phyloP scores from a whole-genome alignment of 1,140 invertebrate genomes.

The Druon quercuslanigerum region DNA sequence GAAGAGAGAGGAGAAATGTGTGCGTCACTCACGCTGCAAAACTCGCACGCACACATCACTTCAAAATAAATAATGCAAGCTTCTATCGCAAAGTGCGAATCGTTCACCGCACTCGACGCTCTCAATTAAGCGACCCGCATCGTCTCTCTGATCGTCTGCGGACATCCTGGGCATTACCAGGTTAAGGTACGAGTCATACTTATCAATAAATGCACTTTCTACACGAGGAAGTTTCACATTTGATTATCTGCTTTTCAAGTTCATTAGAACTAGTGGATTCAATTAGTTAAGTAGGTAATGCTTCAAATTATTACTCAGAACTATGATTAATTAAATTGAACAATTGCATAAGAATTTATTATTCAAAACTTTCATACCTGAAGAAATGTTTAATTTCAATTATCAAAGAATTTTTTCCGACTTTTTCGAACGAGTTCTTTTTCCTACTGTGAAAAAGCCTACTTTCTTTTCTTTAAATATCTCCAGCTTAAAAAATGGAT shows the following conservation, averaged over 20 bases:
- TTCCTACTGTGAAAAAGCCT: too few species aligned
- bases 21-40: not conserved
- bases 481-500: too few species aligned
- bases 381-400: too few species aligned
- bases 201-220: not conserved
- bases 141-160: constrained; percentile 33
- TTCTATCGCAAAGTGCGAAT: constrained; percentile 39
- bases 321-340: too few species aligned
- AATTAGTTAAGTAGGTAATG: not conserved
- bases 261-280: not conserved
- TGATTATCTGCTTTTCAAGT: not conserved
- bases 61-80: constrained; percentile 56
- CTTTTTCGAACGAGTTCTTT: too few species aligned
- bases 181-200: not conserved
- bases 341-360: too few species aligned
- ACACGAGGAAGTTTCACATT: not conserved
- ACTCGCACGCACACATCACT: not conserved
- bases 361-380: too few species aligned
- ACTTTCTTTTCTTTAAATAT: too few species aligned
- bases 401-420: too few species aligned
- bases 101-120: constrained; percentile 34
- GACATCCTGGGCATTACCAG: not conserved
- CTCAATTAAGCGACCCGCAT: constrained; percentile 53
- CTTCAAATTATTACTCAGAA: too few species aligned
- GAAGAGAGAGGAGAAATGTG: constrained; percentile 38